phyloP scores from a whole-genome alignment of 2,113 vertebrate species.

The Arenaria interpres region DNA sequence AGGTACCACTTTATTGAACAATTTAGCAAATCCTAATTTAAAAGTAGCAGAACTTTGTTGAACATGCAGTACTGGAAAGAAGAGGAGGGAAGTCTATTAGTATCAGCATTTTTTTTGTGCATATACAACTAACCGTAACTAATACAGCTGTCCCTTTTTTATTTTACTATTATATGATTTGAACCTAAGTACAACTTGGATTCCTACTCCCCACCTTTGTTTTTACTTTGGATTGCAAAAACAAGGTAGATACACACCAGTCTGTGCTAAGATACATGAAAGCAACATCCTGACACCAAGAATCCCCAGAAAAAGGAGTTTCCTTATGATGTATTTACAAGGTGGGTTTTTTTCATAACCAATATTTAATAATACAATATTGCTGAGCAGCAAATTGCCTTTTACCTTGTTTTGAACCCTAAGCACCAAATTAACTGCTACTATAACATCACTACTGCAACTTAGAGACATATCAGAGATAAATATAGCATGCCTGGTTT shows the following conservation, averaged over 20 bases:
- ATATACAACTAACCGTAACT: background rate
- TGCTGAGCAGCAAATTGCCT: background rate
- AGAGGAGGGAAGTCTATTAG: background rate
- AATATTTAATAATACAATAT: background rate
- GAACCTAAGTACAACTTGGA: background rate
- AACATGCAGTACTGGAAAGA: background rate
- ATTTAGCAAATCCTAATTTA: background rate
- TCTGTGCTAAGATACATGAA: background rate
- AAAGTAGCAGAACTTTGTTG: background rate
- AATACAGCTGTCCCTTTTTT: background rate
- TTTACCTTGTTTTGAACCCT: background rate
- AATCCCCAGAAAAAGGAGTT: background rate
- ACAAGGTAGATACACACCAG: background rate
- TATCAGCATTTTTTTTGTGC: background rate
- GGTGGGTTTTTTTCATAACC: background rate
- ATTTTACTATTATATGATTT: background rate
- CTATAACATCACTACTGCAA: background rate
- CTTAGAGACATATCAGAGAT: background rate
- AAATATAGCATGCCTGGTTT: constrained; percentile 8
- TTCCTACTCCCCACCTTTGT: background rate
- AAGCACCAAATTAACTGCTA: background rate
- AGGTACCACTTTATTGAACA: background rate
- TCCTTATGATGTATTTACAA: background rate
- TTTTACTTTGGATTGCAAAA: background rate
- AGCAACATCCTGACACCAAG: background rate